These are phyloP conservation scores for Pogonomyrmex barbatus DNA, from an alignment of 1,140 invertebrate species.

Conservation along the genomic window DNA sequence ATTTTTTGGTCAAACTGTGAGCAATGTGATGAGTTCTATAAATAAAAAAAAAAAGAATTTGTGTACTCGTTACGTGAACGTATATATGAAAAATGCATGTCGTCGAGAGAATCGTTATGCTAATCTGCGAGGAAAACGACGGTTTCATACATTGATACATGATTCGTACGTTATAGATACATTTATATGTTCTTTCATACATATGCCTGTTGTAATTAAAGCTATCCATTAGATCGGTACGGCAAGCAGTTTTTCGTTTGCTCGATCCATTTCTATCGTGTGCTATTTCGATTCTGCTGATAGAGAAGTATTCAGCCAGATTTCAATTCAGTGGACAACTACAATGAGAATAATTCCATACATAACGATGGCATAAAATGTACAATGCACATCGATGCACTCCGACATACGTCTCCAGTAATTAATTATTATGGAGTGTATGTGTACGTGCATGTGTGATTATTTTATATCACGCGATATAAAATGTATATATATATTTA, in stretches of 20 bases:
- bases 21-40: not conserved
- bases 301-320: slow-evolving; percentile 21
- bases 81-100: slow-evolving; percentile 56
- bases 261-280: slow-evolving; percentile 32
- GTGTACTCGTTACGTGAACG: slow-evolving; percentile 39
- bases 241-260: slow-evolving; percentile 25
- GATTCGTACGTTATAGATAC: not conserved
- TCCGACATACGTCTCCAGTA: not conserved
- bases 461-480: slow-evolving; percentile 1
- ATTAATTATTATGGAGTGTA: slow-evolving; percentile 21
- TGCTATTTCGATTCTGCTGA: slow-evolving; percentile 31
- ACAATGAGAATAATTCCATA: not conserved
- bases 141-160: slow-evolving; percentile 1
- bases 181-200: not conserved
- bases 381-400: not conserved
- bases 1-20: not conserved
- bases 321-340: not conserved
- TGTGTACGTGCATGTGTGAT: not conserved
- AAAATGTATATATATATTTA: too few species aligned
- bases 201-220: slow-evolving; percentile 29
- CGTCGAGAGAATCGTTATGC: slow-evolving; percentile 47
- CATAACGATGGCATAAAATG: slow-evolving; percentile 19
- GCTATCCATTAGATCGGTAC: slow-evolving; percentile 23
- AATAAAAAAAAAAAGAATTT: slow-evolving; percentile 16
- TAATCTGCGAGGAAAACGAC: slow-evolving; percentile 39